phyloP scores from a whole-genome alignment of 2,888 invertebrate species.

The Agrilus mali region DNA sequence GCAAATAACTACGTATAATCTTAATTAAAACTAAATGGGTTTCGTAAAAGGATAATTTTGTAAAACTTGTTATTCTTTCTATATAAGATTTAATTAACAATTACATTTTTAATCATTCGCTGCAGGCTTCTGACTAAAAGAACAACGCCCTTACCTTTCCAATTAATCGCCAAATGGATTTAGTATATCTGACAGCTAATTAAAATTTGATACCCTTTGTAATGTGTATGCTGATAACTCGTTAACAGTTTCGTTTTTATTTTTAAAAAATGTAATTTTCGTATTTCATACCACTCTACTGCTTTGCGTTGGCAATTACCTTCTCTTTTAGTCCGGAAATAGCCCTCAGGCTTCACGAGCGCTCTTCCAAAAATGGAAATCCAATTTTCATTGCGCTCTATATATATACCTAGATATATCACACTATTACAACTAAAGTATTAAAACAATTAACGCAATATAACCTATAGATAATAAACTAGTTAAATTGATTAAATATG shows the following conservation, averaged over 20 bases:
- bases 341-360: too few relatives aligned
- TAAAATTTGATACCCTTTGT: slow-evolving; percentile 29
- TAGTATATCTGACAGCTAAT: slow-evolving; percentile 33
- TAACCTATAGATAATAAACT: too few relatives aligned
- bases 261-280: neutral
- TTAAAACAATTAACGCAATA: too few relatives aligned
- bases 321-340: too few relatives aligned
- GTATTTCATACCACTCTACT: too few relatives aligned
- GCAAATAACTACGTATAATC: slow-evolving; percentile 22
- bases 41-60: slow-evolving; percentile 19
- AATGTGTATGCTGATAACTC: slow-evolving; percentile 14
- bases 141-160: slow-evolving; percentile 27
- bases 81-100: slow-evolving; percentile 19
- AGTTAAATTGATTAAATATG: too few relatives aligned
- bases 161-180: slow-evolving; percentile 31
- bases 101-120: slow-evolving; percentile 15
- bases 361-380: too few relatives aligned
- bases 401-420: too few relatives aligned
- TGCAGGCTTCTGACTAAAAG: slow-evolving; percentile 15
- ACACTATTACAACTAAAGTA: too few relatives aligned
- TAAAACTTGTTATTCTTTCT: slow-evolving; percentile 17
- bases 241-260: slow-evolving; percentile 1
- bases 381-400: too few relatives aligned
- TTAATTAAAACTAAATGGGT: slow-evolving; percentile 25
- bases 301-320: too few relatives aligned